Percentiles rank a stretch among this genome's conserved stretches.
Conservation (phyloP, 2,888 invertebrate species). For the Unio delphinus region DNA sequence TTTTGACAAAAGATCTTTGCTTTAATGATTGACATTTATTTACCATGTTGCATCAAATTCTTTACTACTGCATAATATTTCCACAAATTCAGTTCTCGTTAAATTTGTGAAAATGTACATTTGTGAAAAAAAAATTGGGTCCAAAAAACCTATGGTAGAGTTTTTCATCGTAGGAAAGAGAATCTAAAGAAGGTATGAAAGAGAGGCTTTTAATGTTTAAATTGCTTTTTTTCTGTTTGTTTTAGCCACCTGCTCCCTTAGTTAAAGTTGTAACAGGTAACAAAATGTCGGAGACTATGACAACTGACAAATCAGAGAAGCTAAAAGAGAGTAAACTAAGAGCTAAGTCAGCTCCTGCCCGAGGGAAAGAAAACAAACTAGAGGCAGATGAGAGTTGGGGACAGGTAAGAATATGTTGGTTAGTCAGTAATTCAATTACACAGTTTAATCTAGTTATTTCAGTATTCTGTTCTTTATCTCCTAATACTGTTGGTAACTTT, state of each 20-base stretch:
- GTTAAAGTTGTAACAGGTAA: slow-evolving; percentile 60
- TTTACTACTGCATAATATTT: too few relatives aligned
- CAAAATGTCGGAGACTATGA: slow-evolving; percentile 58
- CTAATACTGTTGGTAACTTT: too few relatives aligned
- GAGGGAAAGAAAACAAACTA: slow-evolving; percentile 42
- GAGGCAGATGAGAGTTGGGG: slow-evolving; percentile 7
- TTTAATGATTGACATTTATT: too few relatives aligned
- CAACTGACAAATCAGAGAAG: slow-evolving; percentile 36
- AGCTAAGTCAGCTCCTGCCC: slow-evolving; percentile 26
- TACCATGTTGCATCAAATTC: too few relatives aligned
- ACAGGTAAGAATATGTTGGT: background rate
- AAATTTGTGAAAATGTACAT: too few relatives aligned
- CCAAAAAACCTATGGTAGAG: too few relatives aligned
- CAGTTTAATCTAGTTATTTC: too few relatives aligned
- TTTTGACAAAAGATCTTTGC: too few relatives aligned
- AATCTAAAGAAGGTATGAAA: background rate
- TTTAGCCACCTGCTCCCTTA: slow-evolving; percentile 63
- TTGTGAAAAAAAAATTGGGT: too few relatives aligned
- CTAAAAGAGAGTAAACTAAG: slow-evolving; percentile 16
- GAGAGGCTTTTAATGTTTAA: background rate
- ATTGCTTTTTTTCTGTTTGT: slow-evolving; percentile 1
- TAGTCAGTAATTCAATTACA: too few relatives aligned
- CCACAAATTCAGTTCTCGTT: too few relatives aligned
- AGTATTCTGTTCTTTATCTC: too few relatives aligned
- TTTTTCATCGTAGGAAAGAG: background rate